These are phyloP conservation scores for Notarius quadriscutis DNA, from an alignment of 2,113 vertebrate genomes.

Conservation along the genomic window DNA sequence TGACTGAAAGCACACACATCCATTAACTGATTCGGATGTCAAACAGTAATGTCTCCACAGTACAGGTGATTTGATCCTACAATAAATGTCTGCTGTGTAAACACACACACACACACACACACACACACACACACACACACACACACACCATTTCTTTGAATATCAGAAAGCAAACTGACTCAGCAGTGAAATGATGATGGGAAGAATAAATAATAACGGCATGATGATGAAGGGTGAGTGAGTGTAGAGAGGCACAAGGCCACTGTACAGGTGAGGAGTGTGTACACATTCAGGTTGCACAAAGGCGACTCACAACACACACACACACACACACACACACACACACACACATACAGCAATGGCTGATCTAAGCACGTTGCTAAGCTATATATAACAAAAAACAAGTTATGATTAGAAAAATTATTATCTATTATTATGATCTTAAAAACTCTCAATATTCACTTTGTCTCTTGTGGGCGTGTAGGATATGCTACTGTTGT, in stretches of 20 bases:
- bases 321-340: not conserved
- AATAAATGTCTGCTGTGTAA: not conserved
- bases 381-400: not conserved
- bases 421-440: not conserved
- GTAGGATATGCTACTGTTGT: too few species aligned
- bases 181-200: not conserved
- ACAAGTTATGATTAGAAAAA: not conserved
- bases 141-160: not conserved
- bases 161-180: not conserved
- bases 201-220: slow-evolving; percentile 1
- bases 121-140: not conserved
- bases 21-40: not conserved
- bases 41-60: not conserved
- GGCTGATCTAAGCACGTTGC: not conserved
- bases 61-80: not conserved
- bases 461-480: too few species aligned
- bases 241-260: not conserved
- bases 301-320: not conserved
- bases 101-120: slow-evolving; percentile 4
- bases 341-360: not conserved
- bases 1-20: not conserved
- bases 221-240: not conserved
- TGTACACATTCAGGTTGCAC: not conserved
- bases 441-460: too few species aligned
- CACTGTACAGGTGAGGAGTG: not conserved